A percentile compares a stretch with the other conserved stretches of the same genome.
Conservation (phyloP, 2,888 invertebrate genomes). For the Folsomia candida region DNA sequence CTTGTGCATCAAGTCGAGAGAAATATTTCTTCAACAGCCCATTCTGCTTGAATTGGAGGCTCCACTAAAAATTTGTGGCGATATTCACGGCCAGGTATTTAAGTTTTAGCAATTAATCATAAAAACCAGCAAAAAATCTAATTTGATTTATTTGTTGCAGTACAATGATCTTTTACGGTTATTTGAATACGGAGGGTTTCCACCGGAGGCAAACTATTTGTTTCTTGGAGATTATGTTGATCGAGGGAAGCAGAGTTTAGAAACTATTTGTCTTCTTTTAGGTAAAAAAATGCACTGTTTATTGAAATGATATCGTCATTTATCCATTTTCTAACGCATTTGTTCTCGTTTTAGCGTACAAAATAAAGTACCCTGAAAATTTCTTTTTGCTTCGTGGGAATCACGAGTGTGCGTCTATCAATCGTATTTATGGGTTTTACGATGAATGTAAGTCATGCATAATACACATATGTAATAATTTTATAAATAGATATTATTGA, state of each 20-base stretch:
- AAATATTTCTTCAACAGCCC: conserved; percentile 98
- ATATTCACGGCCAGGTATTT: no score
- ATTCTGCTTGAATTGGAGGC: conserved; percentile 97
- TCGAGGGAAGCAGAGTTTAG: conserved; percentile 59
- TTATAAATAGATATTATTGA: neutral
- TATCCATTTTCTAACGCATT: no score
- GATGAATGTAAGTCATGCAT: conserved; percentile 58
- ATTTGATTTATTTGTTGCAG: no score
- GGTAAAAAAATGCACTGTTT: no score
- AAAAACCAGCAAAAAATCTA: no score
- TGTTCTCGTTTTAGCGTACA: no score
- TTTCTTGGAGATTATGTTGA: conserved; percentile 59
- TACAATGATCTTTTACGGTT: conserved; percentile 95
- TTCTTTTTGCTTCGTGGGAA: conserved; percentile 91
- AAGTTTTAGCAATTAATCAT: no score
- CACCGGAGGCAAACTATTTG: conserved; percentile 96
- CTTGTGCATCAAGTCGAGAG: conserved; percentile 94
- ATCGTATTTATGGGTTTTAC: conserved; percentile 94
- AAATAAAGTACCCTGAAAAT: conserved; percentile 99
- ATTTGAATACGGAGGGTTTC: conserved; percentile 99
- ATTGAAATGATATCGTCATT: no score
- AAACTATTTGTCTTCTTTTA: conserved; percentile 94
- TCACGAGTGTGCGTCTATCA: conserved; percentile 96
- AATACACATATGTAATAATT: no score
- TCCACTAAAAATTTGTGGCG: conserved; percentile 98